Evolutionary conservation across 1,140 invertebrate genomes (phyloP).

Genomic region (Euglossa dilemma): DNA sequence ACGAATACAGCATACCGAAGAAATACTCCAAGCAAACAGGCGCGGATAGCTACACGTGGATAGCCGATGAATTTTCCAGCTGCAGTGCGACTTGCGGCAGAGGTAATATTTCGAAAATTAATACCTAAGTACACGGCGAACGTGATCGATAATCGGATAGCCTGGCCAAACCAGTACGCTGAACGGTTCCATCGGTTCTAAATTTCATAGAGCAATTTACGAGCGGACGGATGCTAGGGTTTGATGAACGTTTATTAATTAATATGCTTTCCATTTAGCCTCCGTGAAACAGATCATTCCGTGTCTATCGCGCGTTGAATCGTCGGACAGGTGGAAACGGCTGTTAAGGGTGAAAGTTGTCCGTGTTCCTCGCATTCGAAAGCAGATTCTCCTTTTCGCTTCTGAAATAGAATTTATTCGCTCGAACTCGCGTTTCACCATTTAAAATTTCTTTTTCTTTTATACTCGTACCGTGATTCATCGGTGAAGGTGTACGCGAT

Average conservation of each 20-base stretch:
- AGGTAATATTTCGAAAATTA: conserved; percentile 83
- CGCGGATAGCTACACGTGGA: conserved; percentile 91
- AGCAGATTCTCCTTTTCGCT: background rate
- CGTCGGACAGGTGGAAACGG: background rate
- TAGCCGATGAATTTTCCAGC: conserved; percentile 89
- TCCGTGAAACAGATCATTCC: background rate
- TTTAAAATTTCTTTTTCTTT: too few species aligned
- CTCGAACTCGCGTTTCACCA: too few species aligned
- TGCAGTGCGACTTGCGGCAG: conserved; percentile 94
- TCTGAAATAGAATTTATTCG: background rate
- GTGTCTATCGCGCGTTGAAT: background rate
- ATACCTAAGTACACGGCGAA: background rate
- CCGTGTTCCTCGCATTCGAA: background rate
- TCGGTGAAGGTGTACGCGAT: too few species aligned
- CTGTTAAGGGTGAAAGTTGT: background rate
- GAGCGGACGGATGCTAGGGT: background rate
- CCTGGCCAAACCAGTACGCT: background rate
- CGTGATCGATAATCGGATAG: conserved; percentile 16
- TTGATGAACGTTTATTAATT: conserved; percentile 16
- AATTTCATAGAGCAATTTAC: conserved; percentile 35
- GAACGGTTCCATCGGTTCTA: conserved; percentile 22
- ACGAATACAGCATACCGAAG: conserved; percentile 95
- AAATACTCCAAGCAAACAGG: conserved; percentile 85
- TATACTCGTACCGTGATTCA: too few species aligned
- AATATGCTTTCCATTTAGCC: background rate